Conservation (phyloP, 2,888 invertebrate genomes). For the Dione vanillae region DNA sequence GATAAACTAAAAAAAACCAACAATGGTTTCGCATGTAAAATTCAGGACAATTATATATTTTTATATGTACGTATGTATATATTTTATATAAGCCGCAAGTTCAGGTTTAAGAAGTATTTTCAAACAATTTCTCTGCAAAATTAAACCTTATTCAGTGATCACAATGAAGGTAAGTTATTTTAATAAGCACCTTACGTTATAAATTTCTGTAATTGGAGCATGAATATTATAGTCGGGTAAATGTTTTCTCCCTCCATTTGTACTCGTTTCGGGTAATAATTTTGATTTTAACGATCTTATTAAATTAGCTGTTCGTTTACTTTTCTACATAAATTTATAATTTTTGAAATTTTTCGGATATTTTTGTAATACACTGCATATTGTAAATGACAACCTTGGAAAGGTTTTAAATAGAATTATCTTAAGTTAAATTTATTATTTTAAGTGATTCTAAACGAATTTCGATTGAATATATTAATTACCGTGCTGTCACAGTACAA, state of each 20-base stretch:
- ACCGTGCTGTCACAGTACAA: not conserved
- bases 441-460: no score
- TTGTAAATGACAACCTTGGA: not conserved
- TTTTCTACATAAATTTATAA: constrained; percentile 15
- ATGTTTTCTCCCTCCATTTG: constrained; percentile 49
- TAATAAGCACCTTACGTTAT: constrained; percentile 53
- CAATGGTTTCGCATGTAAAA: no score
- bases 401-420: not conserved
- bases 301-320: constrained; percentile 47
- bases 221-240: constrained; percentile 58
- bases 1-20: no score
- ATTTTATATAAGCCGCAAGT: not conserved
- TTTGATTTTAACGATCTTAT: constrained; percentile 52
- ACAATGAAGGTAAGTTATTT: constrained; percentile 44
- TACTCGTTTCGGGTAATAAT: constrained; percentile 54
- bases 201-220: constrained; percentile 59
- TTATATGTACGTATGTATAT: no score
- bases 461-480: not conserved
- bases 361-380: not conserved
- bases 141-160: constrained; percentile 33
- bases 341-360: not conserved
- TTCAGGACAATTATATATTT: no score
- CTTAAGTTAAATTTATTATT: no score
- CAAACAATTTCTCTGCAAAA: constrained; percentile 22
- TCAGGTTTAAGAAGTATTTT: not conserved